These are phyloP conservation scores for Podarcis muralis DNA, from an alignment of 2,113 vertebrate species.

Conservation along the genomic window DNA sequence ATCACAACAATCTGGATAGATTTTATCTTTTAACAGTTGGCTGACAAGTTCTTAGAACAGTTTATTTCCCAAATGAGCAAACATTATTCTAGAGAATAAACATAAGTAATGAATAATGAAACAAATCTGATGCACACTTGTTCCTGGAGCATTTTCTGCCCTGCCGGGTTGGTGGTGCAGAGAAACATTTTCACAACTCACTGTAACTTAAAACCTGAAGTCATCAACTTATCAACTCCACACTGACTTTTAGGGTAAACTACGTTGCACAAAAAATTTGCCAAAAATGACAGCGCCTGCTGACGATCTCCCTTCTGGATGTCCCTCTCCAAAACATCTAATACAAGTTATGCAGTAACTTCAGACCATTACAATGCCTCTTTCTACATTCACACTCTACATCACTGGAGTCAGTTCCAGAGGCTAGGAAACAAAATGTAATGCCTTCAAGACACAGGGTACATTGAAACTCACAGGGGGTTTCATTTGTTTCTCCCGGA, in stretches of 20 bases:
- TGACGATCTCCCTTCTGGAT: neutral
- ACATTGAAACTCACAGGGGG: no score
- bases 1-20: neutral
- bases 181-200: neutral
- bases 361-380: neutral
- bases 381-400: neutral
- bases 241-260: neutral
- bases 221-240: neutral
- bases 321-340: neutral
- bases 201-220: neutral
- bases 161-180: neutral
- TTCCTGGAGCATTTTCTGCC: neutral
- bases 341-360: neutral
- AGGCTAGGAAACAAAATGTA: neutral
- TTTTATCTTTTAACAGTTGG: neutral
- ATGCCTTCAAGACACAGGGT: neutral
- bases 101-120: neutral
- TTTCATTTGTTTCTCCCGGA: no score
- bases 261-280: neutral
- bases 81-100: neutral
- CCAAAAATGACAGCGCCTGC: neutral
- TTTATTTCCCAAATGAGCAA: neutral
- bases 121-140: neutral
- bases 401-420: neutral
- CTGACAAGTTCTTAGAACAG: neutral